Base-by-base conservation (phyloP, 2,113 vertebrate species). In the Proterorhinus semilunaris region DNA sequence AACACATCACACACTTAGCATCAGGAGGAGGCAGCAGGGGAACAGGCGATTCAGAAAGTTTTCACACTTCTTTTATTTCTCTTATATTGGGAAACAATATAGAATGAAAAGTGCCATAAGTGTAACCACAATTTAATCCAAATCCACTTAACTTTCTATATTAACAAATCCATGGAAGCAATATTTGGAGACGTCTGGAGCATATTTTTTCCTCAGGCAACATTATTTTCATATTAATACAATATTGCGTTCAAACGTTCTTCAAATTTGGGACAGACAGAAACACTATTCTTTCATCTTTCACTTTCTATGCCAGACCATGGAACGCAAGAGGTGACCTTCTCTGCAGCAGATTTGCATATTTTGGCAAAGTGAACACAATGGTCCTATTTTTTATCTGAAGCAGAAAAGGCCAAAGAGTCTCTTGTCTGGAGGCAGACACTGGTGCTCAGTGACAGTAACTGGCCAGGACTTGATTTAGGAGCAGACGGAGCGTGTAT, bases 1-100 rank as follows among this genome's bases (percentile, higher is more conserved):
- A 0, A 48, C 1, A 64, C 44, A 48, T 44, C 61, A 66, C 55
- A 75, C 9, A 52, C 72, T 59, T 46, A 74, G 21, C 21, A 21
- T 21, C 21, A 21, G 2, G 67, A 72, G 0, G 27, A 66, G 63
- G 51, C 61, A 76, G 71, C 68, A 68, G 62, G 66, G 21, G 59
- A 67, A 62, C 52, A 58, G 51, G 74, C 69, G 27, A 5, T 36
- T 36, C 27, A 36, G 27, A 36, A 36, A 36, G 27, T 36, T 36
- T 36, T 36, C 27, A 36, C 27, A 36, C 27, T 36, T 36, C 27
- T 36, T 36, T 36, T 36, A 36, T 36, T 36, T 36, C 27, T 36
- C 27, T 36, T 36, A 4, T 36, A 36, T 36, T 0, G 4, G 27
- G 3, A 1, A 36, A 36, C 27, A 36, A 36, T 36, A 36, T 36